These are phyloP conservation scores for Exocentrus adspersus DNA, from an alignment of 2,888 invertebrate genomes.

Conservation along the genomic window DNA sequence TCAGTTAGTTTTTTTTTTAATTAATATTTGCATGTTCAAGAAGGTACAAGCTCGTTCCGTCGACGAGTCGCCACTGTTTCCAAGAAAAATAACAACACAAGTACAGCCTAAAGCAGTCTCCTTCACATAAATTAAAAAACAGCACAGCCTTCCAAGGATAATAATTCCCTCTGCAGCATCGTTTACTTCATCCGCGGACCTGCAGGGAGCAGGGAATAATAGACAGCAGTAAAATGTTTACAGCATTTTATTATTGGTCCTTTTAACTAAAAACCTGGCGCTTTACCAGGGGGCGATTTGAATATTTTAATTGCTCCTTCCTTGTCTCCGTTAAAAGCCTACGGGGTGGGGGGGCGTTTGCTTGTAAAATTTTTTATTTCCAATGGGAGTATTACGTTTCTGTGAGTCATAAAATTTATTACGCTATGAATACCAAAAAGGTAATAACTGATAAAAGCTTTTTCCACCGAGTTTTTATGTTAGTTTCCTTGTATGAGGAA, in stretches of 20 bases:
- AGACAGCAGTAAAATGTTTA: constrained; percentile 48
- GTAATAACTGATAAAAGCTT: constrained; percentile 26
- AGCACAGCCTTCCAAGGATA: constrained; percentile 14
- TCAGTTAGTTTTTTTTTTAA: too few species aligned
- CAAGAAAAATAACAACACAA: too few species aligned
- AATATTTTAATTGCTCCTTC: constrained; percentile 55
- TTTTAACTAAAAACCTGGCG: constrained; percentile 43
- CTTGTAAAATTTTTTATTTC: constrained; percentile 21
- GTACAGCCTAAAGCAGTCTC: too few species aligned
- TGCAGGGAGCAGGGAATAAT: constrained; percentile 36
- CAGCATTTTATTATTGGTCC: constrained; percentile 45
- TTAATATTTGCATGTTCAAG: too few species aligned
- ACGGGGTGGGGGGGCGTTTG: constrained; percentile 1
- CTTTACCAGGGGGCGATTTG: constrained; percentile 50
- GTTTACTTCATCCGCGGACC: constrained; percentile 29
- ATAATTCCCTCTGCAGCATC: constrained; percentile 36
- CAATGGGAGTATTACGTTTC: constrained; percentile 22
- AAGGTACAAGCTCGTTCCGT: too few species aligned
- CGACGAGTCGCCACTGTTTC: too few species aligned
- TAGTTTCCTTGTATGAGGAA: neutral
- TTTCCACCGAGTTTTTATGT: constrained; percentile 6
- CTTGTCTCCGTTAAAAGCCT: constrained; percentile 30
- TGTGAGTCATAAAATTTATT: constrained; percentile 22
- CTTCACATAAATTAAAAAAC: constrained; percentile 40
- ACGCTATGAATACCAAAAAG: constrained; percentile 23